A percentile compares a stretch with the other conserved stretches of the same genome.
phyloP scores from a whole-genome alignment of 2,888 invertebrate species.

The Philereme transversata region DNA sequence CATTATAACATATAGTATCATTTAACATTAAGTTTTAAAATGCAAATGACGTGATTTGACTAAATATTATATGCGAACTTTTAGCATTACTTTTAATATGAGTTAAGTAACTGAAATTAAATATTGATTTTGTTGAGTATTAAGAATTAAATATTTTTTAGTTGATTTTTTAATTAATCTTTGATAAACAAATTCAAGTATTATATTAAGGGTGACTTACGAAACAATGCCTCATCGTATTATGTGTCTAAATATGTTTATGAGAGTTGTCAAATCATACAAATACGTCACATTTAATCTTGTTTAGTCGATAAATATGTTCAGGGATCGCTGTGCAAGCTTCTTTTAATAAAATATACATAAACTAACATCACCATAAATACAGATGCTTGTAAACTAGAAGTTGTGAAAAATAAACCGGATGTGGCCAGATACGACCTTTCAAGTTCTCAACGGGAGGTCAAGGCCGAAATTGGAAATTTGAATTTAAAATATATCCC shows the following conservation, averaged over 20 bases:
- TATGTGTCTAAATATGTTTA: too few relatives aligned
- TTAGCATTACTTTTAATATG: constrained; percentile 12
- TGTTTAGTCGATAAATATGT: too few relatives aligned
- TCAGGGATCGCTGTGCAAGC: not conserved
- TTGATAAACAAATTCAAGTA: too few relatives aligned
- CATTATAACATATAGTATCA: not conserved
- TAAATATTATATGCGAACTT: constrained; percentile 19
- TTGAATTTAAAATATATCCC: constrained; percentile 38
- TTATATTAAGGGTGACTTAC: too few relatives aligned
- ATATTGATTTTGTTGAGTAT: not conserved
- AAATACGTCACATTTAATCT: too few relatives aligned
- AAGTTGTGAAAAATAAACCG: constrained; percentile 19
- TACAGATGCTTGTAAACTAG: too few relatives aligned
- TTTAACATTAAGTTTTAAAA: not conserved
- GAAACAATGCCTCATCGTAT: too few relatives aligned
- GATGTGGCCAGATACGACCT: constrained; percentile 26
- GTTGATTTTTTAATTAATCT: too few relatives aligned
- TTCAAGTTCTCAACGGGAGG: constrained; percentile 35
- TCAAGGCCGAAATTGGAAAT: constrained; percentile 50
- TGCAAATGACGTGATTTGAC: constrained; percentile 6
- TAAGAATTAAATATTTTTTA: too few relatives aligned
- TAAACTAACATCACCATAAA: not conserved
- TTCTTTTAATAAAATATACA: not conserved
- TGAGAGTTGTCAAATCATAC: too few relatives aligned
- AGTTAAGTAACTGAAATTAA: constrained; percentile 10